phyloP scores from a whole-genome alignment of 2,888 invertebrate species.

The Omphaloscelis lunosa region DNA sequence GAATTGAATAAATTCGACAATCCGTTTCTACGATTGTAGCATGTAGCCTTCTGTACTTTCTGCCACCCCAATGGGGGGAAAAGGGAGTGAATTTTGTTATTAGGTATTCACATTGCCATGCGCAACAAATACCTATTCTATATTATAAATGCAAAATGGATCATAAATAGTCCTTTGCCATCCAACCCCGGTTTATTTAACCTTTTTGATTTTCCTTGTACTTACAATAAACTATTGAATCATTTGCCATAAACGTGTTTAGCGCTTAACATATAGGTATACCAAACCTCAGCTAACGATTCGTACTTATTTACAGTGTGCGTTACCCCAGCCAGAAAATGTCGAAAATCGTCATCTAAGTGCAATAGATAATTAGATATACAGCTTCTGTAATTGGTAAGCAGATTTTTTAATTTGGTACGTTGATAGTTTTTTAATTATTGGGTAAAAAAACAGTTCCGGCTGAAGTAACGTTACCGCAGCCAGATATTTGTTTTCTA shows the following conservation, averaged over 20 bases:
- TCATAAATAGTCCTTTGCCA: slow-evolving; percentile 6
- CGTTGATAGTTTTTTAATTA: too few relatives aligned
- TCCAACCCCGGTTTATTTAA: not conserved
- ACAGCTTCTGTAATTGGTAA: too few relatives aligned
- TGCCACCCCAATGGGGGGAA: not conserved
- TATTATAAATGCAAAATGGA: not conserved
- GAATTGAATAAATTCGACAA: not conserved
- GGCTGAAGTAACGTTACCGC: too few relatives aligned
- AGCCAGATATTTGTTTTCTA: too few relatives aligned
- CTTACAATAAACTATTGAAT: not conserved
- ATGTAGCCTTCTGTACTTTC: not conserved
- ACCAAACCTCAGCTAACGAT: not conserved
- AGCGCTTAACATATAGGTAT: not conserved
- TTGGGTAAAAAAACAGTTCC: too few relatives aligned
- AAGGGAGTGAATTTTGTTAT: not conserved
- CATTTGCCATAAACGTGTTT: not conserved
- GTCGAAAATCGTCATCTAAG: too few relatives aligned
- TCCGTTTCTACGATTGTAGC: not conserved
- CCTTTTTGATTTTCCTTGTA: slow-evolving; percentile 20
- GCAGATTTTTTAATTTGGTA: too few relatives aligned
- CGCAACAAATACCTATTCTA: not conserved
- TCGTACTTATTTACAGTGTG: too few relatives aligned
- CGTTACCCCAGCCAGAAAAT: too few relatives aligned
- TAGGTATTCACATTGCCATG: not conserved
- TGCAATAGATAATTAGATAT: too few relatives aligned